A percentile compares a stretch with the other conserved stretches of the same genome.
Evolutionary conservation across 2,113 vertebrate species (phyloP).

Genomic region (Rhinichthys klamathensis): DNA sequence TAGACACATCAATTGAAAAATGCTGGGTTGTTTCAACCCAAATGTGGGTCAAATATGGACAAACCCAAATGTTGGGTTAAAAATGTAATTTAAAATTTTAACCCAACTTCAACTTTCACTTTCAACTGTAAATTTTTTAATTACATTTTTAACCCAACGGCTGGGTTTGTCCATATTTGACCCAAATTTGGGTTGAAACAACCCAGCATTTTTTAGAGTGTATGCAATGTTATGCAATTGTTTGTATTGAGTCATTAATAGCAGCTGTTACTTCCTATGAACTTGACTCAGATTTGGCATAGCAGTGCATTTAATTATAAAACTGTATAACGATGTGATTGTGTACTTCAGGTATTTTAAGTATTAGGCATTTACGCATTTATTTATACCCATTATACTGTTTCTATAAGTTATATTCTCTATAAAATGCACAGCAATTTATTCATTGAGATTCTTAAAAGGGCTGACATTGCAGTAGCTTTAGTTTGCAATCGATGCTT

Average conservation of each 20-base stretch:
- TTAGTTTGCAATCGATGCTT: background rate
- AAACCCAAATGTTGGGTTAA: too few species aligned
- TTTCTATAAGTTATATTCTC: background rate
- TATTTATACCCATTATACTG: constrained; percentile 41
- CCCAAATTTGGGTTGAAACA: too few species aligned
- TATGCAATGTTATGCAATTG: constrained; percentile 58
- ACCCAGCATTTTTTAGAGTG: too few species aligned
- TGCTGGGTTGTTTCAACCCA: too few species aligned
- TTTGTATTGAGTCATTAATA: constrained; percentile 45
- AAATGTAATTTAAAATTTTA: too few species aligned
- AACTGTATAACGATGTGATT: constrained; percentile 57
- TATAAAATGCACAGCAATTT: background rate
- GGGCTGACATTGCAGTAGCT: background rate
- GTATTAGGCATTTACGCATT: constrained; percentile 20
- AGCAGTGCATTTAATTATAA: constrained; percentile 65
- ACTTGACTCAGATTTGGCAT: constrained; percentile 52
- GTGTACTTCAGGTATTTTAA: constrained; percentile 66
- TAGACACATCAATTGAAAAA: background rate
- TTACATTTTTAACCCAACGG: too few species aligned
- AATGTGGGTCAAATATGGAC: too few species aligned
- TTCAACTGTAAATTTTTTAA: too few species aligned
- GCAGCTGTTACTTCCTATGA: constrained; percentile 43
- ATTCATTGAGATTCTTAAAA: background rate
- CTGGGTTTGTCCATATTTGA: too few species aligned
- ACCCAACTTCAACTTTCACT: too few species aligned